Percentiles rank a stretch among this genome's conserved stretches.
These are phyloP conservation scores for Bombus superbus DNA, from an alignment of 1,140 invertebrate genomes.

Conservation along the genomic window DNA sequence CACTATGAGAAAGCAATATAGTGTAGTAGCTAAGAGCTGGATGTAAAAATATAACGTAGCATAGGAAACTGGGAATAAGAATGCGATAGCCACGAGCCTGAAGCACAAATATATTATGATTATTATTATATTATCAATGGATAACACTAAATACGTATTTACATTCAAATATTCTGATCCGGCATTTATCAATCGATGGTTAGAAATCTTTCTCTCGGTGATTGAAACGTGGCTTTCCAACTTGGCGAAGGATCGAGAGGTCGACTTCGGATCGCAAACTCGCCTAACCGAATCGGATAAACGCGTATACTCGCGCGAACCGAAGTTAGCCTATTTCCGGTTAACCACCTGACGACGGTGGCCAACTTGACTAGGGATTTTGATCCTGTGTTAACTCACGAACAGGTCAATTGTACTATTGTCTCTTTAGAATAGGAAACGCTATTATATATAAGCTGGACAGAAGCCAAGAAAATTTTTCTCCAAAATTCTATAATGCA, in stretches of 20 bases:
- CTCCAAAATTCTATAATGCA: too few relatives aligned
- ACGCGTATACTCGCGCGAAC: slow-evolving; percentile 20
- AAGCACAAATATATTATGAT: too few relatives aligned
- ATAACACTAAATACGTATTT: too few relatives aligned
- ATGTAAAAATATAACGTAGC: too few relatives aligned
- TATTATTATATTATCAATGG: too few relatives aligned
- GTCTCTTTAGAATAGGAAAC: neutral
- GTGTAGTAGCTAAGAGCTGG: too few relatives aligned
- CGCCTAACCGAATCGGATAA: slow-evolving; percentile 32
- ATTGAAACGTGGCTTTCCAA: neutral
- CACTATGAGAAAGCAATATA: too few relatives aligned
- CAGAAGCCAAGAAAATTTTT: neutral
- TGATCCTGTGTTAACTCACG: slow-evolving; percentile 6
- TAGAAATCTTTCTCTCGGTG: neutral
- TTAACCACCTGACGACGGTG: slow-evolving; percentile 51
- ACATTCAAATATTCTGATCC: neutral
- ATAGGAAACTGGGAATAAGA: too few relatives aligned
- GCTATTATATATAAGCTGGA: neutral
- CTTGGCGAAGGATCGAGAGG: neutral
- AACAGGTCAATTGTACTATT: neutral
- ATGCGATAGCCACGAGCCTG: too few relatives aligned
- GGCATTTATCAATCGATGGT: neutral
- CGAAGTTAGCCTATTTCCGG: slow-evolving; percentile 50
- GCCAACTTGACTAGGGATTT: slow-evolving; percentile 16
- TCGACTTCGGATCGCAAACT: neutral